A percentile compares a stretch with the other conserved stretches of the same genome.
Evolutionary conservation across 2,113 vertebrate species (phyloP).

Genomic region (Dicrurus megarhynchus): DNA sequence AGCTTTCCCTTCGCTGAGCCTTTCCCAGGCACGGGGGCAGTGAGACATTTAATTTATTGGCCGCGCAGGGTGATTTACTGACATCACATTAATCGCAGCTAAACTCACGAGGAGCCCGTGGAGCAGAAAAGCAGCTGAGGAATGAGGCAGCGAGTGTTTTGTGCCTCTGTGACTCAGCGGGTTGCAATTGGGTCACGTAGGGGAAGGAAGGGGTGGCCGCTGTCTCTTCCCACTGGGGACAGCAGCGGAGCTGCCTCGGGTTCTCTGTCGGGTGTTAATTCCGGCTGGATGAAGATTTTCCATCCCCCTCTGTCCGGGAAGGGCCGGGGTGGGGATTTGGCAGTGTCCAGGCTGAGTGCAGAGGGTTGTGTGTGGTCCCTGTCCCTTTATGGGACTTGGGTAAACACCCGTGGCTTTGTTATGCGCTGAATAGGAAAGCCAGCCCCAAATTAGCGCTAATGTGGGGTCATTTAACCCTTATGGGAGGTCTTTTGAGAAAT

Average conservation of each 20-base stretch:
- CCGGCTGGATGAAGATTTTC: not conserved
- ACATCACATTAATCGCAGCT: not conserved
- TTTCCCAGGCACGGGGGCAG: not conserved
- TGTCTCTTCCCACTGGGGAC: not conserved
- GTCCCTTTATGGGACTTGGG: not conserved
- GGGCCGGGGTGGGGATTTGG: not conserved
- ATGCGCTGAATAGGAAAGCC: conserved; percentile 38
- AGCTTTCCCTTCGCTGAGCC: rapidly evolving
- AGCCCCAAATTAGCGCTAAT: conserved; percentile 65
- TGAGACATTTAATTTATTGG: not conserved
- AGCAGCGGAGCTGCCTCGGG: not conserved
- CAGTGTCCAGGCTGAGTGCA: not conserved
- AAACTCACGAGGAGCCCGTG: not conserved
- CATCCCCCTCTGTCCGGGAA: rapidly evolving
- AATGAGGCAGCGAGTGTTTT: not conserved
- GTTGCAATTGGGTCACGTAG: not conserved
- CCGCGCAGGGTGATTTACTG: not conserved
- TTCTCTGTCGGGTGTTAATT: not conserved
- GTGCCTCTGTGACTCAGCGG: not conserved
- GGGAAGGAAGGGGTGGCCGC: not conserved
- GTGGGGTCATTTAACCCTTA: conserved; percentile 50
- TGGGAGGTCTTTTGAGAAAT: conserved; percentile 42
- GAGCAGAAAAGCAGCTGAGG: conserved; percentile 1
- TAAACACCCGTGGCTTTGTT: conserved; percentile 56
- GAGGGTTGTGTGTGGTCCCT: conserved; percentile 57